These are phyloP conservation scores for Microplitis deprimator DNA, from an alignment of 2,888 invertebrate genomes.

Conservation along the genomic window DNA sequence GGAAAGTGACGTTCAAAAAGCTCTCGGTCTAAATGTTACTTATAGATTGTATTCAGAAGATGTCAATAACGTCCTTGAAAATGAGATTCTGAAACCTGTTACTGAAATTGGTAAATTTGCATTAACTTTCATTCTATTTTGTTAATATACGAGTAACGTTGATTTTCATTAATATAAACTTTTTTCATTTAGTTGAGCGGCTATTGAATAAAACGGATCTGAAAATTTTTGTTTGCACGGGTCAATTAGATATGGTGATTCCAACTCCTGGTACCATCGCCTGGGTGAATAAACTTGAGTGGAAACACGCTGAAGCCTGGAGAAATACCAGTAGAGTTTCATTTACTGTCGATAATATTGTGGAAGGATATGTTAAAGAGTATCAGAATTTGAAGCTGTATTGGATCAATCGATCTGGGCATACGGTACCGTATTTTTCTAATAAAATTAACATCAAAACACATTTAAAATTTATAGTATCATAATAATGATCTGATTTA, in stretches of 20 bases:
- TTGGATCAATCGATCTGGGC: slow-evolving; percentile 85
- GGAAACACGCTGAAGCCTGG: slow-evolving; percentile 77
- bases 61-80: slow-evolving; percentile 76
- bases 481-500: slow-evolving; percentile 30
- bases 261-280: slow-evolving; percentile 83
- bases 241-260: slow-evolving; percentile 88
- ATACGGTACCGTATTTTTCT: slow-evolving; percentile 76
- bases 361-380: slow-evolving; percentile 83
- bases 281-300: slow-evolving; percentile 83
- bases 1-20: slow-evolving; percentile 80
- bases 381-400: slow-evolving; percentile 81
- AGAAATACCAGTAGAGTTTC: slow-evolving; percentile 73
- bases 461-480: neutral
- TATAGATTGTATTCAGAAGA: slow-evolving; percentile 78
- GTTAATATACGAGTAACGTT: neutral
- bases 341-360: slow-evolving; percentile 75
- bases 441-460: neutral
- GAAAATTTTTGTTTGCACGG: slow-evolving; percentile 81
- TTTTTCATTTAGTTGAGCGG: slow-evolving; percentile 74
- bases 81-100: slow-evolving; percentile 88
- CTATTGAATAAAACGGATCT: slow-evolving; percentile 81
- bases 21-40: slow-evolving; percentile 74
- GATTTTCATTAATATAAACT: neutral
- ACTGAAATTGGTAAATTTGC: slow-evolving; percentile 75
- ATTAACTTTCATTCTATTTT: neutral